Percentiles rank a stretch among this genome's conserved stretches.
Conservation (phyloP, 2,797 vertebrate species). For the Periparus ater region DNA sequence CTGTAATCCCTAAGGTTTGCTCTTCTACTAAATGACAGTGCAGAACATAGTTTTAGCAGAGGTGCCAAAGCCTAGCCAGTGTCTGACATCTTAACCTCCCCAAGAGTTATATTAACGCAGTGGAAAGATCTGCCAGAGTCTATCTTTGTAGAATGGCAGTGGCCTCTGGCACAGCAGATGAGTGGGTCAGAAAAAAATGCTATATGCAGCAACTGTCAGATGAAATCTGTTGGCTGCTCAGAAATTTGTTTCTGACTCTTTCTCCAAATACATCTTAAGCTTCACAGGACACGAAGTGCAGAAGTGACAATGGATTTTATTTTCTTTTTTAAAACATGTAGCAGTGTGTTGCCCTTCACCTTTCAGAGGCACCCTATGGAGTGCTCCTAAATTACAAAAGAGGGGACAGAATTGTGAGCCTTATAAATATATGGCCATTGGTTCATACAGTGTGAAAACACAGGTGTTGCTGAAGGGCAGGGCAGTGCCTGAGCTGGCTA, state of each 20-base stretch:
- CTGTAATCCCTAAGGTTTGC: background rate
- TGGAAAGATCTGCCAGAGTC: background rate
- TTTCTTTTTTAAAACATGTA: background rate
- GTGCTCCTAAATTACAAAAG: background rate
- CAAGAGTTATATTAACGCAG: background rate
- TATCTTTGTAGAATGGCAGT: background rate
- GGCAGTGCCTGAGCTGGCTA: background rate
- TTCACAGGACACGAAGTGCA: background rate
- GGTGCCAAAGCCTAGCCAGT: background rate
- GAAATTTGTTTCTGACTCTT: conserved; percentile 9
- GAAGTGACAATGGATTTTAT: background rate
- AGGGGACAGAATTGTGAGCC: background rate
- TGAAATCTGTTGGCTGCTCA: background rate
- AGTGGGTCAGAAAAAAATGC: conserved; percentile 19
- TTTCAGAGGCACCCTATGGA: background rate
- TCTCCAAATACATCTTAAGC: background rate
- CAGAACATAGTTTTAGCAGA: conserved; percentile 20
- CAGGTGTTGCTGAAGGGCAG: background rate
- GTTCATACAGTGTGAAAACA: fast-evolving
- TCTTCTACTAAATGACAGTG: conserved; percentile 33
- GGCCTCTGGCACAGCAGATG: background rate
- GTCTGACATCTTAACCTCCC: conserved; percentile 14
- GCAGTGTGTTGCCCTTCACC: background rate
- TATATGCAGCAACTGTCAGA: background rate
- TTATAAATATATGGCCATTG: background rate